Evolutionary conservation across 2,113 vertebrate genomes (phyloP).

Genomic region (Neotoma lepida): DNA sequence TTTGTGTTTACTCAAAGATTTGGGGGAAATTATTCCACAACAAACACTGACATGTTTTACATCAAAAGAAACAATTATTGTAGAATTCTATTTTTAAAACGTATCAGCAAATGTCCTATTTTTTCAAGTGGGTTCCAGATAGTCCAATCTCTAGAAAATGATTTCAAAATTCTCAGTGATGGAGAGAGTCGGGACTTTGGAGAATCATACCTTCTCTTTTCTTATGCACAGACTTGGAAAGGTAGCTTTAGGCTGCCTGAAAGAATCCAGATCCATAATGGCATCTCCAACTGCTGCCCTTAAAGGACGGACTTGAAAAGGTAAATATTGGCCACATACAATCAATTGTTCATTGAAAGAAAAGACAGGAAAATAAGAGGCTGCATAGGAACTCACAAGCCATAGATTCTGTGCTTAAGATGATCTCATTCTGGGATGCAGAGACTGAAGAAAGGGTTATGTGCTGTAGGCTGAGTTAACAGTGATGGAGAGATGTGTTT

Average conservation of each 20-base stretch:
- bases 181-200: background rate
- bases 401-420: background rate
- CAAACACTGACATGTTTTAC: background rate
- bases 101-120: background rate
- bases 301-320: background rate
- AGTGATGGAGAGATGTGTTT: background rate
- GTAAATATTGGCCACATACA: background rate
- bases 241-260: background rate
- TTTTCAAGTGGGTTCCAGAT: background rate
- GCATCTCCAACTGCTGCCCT: background rate
- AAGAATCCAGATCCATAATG: background rate
- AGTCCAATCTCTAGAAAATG: background rate
- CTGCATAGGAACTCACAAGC: background rate
- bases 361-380: background rate
- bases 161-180: background rate
- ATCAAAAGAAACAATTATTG: background rate
- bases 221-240: background rate
- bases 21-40: background rate
- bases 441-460: background rate
- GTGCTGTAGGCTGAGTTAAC: background rate
- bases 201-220: background rate
- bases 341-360: background rate
- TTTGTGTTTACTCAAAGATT: background rate
- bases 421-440: background rate
- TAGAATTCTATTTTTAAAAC: background rate